Base-by-base conservation (phyloP, 1,140 invertebrate genomes). In the Lordiphosa mommai region DNA sequence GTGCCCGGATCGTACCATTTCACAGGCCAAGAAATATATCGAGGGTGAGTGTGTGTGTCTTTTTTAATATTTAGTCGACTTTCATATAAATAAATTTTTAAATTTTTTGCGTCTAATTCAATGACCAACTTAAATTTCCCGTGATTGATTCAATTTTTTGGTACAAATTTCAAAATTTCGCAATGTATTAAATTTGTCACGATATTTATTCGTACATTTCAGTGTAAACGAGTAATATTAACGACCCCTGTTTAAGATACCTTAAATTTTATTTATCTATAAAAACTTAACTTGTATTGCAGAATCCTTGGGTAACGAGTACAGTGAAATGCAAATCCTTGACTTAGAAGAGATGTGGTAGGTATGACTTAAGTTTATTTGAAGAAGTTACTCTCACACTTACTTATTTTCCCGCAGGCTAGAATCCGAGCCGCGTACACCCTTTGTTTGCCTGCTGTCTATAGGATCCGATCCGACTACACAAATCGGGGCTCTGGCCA, bases 391-490 rank as follows among this genome's bases (percentile, higher is more conserved):
- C 12, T 6, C 5, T 14, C 1, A 8, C 4, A 7, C 3, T 55
- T 55, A 23, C 4, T 12, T 1, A 27, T 7, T 27, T 27, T 4
- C 8, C 4, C 40, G 34, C 29, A 65, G 61, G 63, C 52, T 67
- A 0, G 97, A 99, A 88, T 97, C 96, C 1, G 95, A 96, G 86
- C 93, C 94, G 1, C 91, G 94, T 12, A 96, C 95, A 0, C 97
- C 97, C 0, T 91, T 99, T 9, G 94, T 99, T 59, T 98, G 97
- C 82, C 94, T 99, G 48, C 90, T 99, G 4, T 98, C 97, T 0
- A 98, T 97, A 72, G 97, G 98, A 4, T 98, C 97, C 0, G 98
- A 99, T 91, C 98, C 98, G 1, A 97, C 97, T 23, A 93, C 94
- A n/a, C 95, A 97, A 89, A 97, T 99, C 60, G 95, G 95, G 36